Conservation (phyloP, 2,888 invertebrate genomes). For the Eledona agricola region DNA sequence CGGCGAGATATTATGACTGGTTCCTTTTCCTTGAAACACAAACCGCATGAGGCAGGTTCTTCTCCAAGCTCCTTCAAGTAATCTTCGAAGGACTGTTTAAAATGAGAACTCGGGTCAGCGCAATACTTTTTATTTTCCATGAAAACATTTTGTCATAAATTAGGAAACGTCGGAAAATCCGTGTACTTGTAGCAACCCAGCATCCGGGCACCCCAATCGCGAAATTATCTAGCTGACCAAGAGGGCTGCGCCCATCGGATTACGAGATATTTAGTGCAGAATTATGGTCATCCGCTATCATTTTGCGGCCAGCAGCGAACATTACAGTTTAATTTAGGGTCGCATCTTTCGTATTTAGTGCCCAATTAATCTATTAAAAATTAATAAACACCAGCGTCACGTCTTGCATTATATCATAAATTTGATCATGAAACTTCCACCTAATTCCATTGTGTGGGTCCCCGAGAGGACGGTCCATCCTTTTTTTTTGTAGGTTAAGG, state of each 20-base stretch:
- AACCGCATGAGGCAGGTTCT: too few relatives aligned
- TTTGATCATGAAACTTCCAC: conserved; percentile 13
- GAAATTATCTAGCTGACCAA: conserved; percentile 44
- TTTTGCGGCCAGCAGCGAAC: conserved; percentile 41
- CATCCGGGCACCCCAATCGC: conserved; percentile 25
- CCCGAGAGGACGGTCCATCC: conserved; percentile 19
- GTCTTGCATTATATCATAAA: conserved; percentile 10
- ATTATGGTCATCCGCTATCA: conserved; percentile 55
- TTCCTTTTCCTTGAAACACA: too few relatives aligned
- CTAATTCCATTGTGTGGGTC: too few relatives aligned
- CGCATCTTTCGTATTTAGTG: conserved; percentile 30
- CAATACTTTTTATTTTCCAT: too few relatives aligned
- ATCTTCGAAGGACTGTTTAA: too few relatives aligned
- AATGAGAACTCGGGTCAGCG: too few relatives aligned
- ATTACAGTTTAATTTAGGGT: conserved; percentile 46
- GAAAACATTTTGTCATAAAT: too few relatives aligned
- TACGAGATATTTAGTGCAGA: conserved; percentile 53
- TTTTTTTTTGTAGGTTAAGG: conserved; percentile 31
- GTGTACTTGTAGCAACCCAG: too few relatives aligned
- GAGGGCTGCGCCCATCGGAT: conserved; percentile 39
- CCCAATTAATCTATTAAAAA: conserved; percentile 45
- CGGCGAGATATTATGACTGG: too few relatives aligned
- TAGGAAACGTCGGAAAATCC: too few relatives aligned
- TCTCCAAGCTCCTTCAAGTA: too few relatives aligned
- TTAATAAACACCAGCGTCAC: conserved; percentile 40